Conservation (phyloP, 2,888 invertebrate genomes). For the Neuroscelio doddi region DNA sequence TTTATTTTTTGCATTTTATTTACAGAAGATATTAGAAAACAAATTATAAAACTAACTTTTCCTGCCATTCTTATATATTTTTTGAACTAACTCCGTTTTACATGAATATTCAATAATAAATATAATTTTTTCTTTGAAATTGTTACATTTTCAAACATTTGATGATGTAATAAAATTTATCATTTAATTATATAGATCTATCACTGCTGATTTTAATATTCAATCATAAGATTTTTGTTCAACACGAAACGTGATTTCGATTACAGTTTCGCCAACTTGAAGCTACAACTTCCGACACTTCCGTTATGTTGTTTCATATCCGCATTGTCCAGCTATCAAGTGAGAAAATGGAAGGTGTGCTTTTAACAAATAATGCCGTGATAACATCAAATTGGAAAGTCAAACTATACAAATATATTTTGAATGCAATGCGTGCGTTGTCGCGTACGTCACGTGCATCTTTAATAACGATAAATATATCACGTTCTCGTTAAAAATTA, state of each 20-base stretch:
- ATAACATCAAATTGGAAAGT: slow-evolving; percentile 41
- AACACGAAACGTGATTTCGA: slow-evolving; percentile 18
- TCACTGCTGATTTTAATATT: no score
- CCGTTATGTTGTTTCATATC: slow-evolving; percentile 36
- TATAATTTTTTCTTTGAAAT: no score
- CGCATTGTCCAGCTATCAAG: slow-evolving; percentile 29
- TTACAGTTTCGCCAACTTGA: slow-evolving; percentile 23
- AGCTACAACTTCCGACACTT: slow-evolving; percentile 35
- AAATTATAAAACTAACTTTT: no score
- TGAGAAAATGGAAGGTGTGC: slow-evolving; percentile 29
- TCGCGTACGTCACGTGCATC: slow-evolving; percentile 10
- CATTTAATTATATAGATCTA: no score
- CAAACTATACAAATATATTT: slow-evolving; percentile 23
- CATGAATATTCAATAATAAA: no score
- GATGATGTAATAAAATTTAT: no score
- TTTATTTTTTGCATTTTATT: no score
- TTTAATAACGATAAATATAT: slow-evolving; percentile 35
- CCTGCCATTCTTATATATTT: no score
- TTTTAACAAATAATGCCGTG: slow-evolving; percentile 36
- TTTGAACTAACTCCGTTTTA: no score
- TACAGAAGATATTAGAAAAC: no score
- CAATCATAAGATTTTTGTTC: slow-evolving; percentile 11
- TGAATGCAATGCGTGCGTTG: slow-evolving; percentile 21
- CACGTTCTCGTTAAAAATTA: slow-evolving; percentile 3
- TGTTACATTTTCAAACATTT: no score